Base-by-base conservation (phyloP, 2,888 invertebrate species). In the Lepidocyrtoides sp. region DNA sequence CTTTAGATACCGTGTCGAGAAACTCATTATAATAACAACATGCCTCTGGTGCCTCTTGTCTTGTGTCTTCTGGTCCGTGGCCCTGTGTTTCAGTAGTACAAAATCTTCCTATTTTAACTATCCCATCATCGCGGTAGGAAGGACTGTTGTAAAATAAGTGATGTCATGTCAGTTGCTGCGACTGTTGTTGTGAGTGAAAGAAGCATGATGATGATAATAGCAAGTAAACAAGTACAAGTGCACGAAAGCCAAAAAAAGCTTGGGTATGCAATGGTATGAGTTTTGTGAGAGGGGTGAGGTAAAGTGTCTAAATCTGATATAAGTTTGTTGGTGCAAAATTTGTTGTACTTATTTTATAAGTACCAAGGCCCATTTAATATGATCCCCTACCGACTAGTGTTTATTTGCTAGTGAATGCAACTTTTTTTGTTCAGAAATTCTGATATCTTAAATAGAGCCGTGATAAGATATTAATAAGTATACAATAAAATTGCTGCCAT, bases 401-500 rank as follows among this genome's bases (percentile, higher is more conserved):
- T 7, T 17, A 17, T 14, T 51, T 26, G 29, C 26, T n/a, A n/a
- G n/a, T n/a, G n/a, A n/a, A n/a, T n/a, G n/a, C n/a, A n/a, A n/a
- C n/a, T n/a, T n/a, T n/a, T n/a, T n/a, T n/a, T n/a, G n/a, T 51
- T 48, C 20, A 85, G 44, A 69, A 41, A 8, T 41, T 69, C 63
- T 77, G 12, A 36, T 84, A 60, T 60, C 36, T n/a, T 48, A 69
- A 69, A 72, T 77, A 8, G 84, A 77, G 32, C 63, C 57, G 63
- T 69, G 36, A 41, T 69, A 69, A 17, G 41, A 41, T 14, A 54
- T 57, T 17, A 57, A 60, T 60, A 60, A 60, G 7, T 72, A 89
- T 69, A 82, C 89, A 89, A 82, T 89, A 60, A 82, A 89, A 89
- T 89, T 89, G 82, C 57, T 82, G 69, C 57, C 89, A 89, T 89